Base-by-base conservation (phyloP, 2,797 vertebrate genomes). In the Phoebastria nigripes region DNA sequence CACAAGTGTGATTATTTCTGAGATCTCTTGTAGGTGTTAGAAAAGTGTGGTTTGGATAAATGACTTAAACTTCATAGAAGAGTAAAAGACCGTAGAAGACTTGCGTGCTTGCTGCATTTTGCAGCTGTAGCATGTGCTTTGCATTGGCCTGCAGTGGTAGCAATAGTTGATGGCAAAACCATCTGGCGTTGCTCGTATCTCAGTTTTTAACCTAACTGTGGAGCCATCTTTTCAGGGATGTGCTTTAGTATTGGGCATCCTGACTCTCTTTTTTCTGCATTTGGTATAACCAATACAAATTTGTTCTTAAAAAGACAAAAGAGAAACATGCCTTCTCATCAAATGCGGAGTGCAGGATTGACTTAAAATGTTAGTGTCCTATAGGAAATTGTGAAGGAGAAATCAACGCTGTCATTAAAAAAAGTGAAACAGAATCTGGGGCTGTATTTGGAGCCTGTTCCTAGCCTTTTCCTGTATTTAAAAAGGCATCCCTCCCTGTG, bases 381-480 rank as follows among this genome's bases (percentile, higher is more conserved):
- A 1, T 6, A 42, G 63, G 26, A 70, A 61, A 29, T 18, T 14
- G 31, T 46, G 59, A 59, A 63, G 35, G 25, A 33, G 41, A 81
- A 86, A 41, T 62, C 9, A 59, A 19, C 1, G 1, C 2, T 25
- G 6, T 37, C 0, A 0, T 73, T 56, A 20, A 58, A 49, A 81
- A 47, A 58, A 29, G 14, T 39, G 7, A 70, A 76, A 46, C 9
- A 1, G 6, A 65, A 37, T 49, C 16, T 25, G 18, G 12, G 28
- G 25, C 31, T 66, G 6, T 46, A 19, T 59, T 77, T 54, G 35
- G 39, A 74, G 56, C 8, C 22, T 41, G 5, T 42, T 66, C 10
- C 14, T 51, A 6, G 20, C 20, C 20, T 86, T 80, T 55, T 49
- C 31, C 8, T 29, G 2, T 46, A 12, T 33, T 74, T 41, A 15